phyloP scores from a whole-genome alignment of 1,140 invertebrate species.

The Maconellicoccus hirsutus region DNA sequence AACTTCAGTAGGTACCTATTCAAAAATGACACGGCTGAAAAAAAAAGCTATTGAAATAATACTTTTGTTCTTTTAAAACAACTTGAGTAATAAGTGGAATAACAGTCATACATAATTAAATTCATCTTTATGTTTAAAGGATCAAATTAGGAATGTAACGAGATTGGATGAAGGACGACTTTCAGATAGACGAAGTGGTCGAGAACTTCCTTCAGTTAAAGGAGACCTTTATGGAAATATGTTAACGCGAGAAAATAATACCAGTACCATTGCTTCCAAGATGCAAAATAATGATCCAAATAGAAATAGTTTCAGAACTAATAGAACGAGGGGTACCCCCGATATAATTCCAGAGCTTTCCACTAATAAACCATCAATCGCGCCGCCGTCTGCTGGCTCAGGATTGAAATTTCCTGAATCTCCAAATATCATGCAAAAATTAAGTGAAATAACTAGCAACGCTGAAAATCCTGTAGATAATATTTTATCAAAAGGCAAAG shows the following conservation, averaged over 20 bases:
- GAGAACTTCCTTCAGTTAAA: not conserved
- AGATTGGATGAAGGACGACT: constrained; percentile 35
- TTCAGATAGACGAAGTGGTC: constrained; percentile 31
- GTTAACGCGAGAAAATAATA: constrained; percentile 16
- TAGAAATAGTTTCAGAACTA: constrained; percentile 17
- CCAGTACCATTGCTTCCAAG: not conserved
- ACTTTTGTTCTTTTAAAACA: too few species aligned
- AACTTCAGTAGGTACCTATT: too few species aligned
- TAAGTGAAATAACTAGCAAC: constrained; percentile 62
- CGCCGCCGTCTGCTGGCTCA: constrained; percentile 10
- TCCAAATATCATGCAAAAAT: constrained; percentile 67
- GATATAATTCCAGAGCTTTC: constrained; percentile 34
- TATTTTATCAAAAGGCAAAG: constrained; percentile 77
- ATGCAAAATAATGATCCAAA: not conserved
- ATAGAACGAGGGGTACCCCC: constrained; percentile 32
- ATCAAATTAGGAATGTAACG: not conserved
- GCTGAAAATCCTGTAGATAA: constrained; percentile 44
- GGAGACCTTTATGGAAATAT: constrained; percentile 16
- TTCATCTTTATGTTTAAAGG: not conserved
- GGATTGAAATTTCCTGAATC: constrained; percentile 31
- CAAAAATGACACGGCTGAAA: too few species aligned
- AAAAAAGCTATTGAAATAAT: too few species aligned
- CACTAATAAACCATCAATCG: constrained; percentile 28
- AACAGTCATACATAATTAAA: not conserved
- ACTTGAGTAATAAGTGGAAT: too few species aligned